Base-by-base conservation (phyloP, 1,140 invertebrate species). In the Panulirus ornatus region DNA sequence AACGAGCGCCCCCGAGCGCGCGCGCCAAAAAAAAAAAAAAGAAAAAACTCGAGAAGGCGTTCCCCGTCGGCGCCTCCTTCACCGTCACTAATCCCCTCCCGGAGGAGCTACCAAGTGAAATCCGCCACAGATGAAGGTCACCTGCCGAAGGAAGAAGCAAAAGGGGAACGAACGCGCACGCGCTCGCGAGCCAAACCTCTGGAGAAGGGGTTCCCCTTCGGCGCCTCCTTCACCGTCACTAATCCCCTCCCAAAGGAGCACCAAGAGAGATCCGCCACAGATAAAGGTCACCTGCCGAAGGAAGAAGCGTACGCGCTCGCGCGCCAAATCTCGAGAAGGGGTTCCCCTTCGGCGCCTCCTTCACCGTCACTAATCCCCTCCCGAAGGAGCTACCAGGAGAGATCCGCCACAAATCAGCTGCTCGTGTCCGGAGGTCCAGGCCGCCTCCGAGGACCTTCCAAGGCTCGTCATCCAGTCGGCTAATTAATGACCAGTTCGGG, bases 401-500 rank as follows among this genome's bases (percentile, higher is more conserved):
- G 83, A 85, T 44, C 66, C 83, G n/a, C 83, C 83, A 85, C 83
- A 85, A 85, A 85, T 85, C 83, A 85, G 83, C 66, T 73, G 63
- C 40, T 30, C 54, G 63, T 38, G 63, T 85, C 83, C 51, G 73
- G 42, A 85, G 63, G 83, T 73, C 70, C 83, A 71, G 70, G 83
- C 58, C 19, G 83, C 42, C 66, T 73, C 30, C 66, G 34, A 51
- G 70, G 44, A 42, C 16, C 30, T 85, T 66, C 83, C 42, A 47
- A 9, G 70, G 22, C 83, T 85, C 83, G 83, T 85, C 83, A 85
- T 85, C 83, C 83, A 85, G 83, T 85, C 63, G 71, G 66, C 38
- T 85, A 85, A 85, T 85, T 85, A 85, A 85, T 85, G 83, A 85
- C 83, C 83, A 73, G 66, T 71, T 73, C 70, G 66, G 83, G 83